Percentiles rank a stretch among this genome's conserved stretches.
Evolutionary conservation across 2,888 invertebrate genomes (phyloP).

Genomic region (Trichogramma dendrolimi): DNA sequence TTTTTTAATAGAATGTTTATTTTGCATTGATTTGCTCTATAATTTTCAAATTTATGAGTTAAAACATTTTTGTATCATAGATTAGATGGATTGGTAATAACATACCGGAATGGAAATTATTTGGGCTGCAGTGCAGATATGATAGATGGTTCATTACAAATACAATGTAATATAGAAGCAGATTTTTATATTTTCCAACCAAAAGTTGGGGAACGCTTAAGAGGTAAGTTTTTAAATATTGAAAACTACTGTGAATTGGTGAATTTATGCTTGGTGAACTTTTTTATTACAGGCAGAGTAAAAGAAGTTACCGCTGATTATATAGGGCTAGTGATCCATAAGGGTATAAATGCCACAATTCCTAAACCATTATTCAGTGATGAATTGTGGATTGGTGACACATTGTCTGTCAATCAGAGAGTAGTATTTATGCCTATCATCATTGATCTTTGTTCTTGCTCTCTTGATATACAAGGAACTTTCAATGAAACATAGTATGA

Average conservation of each 20-base stretch:
- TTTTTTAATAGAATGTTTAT: background rate
- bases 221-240: conserved; percentile 63
- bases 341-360: conserved; percentile 68
- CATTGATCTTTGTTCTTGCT: conserved; percentile 58
- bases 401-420: conserved; percentile 59
- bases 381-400: conserved; percentile 59
- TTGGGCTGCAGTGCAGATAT: conserved; percentile 59
- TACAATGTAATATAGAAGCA: conserved; percentile 65
- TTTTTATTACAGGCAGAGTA: conserved; percentile 54
- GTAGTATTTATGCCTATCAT: conserved; percentile 60
- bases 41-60: background rate
- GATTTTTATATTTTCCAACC: conserved; percentile 70
- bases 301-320: conserved; percentile 66
- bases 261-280: background rate
- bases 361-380: conserved; percentile 56
- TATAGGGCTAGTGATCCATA: conserved; percentile 66
- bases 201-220: conserved; percentile 58
- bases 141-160: conserved; percentile 60
- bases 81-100: conserved; percentile 64
- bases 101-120: conserved; percentile 64
- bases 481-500: conserved; percentile 54
- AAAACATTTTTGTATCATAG: conserved; percentile 47
- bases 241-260: conserved; percentile 47
- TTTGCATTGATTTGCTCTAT: conserved; percentile 2
- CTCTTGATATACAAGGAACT: conserved; percentile 65